These are phyloP conservation scores for Cebus imitator DNA, from an alignment of 2,113 vertebrate genomes.

Conservation along the genomic window DNA sequence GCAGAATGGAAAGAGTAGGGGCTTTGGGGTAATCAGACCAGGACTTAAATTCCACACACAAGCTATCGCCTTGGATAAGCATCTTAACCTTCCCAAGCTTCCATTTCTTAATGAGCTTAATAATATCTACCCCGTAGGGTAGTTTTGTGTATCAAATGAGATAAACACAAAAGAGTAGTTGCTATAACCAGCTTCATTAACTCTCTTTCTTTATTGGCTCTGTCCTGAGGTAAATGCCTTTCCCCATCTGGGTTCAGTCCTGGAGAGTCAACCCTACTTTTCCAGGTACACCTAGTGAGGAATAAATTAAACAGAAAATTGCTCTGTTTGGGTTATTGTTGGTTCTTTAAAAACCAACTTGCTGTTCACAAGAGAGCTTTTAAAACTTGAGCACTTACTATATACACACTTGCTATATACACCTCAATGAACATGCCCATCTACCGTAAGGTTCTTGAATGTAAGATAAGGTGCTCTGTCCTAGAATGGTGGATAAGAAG, in stretches of 20 bases:
- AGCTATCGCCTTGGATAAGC: not conserved
- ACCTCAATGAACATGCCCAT: not conserved
- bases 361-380: not conserved
- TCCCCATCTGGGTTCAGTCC: not conserved
- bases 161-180: not conserved
- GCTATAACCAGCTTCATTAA: not conserved
- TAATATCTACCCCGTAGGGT: not conserved
- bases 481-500: not conserved
- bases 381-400: not conserved
- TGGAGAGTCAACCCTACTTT: not conserved
- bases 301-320: not conserved
- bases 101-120: slow-evolving; percentile 25
- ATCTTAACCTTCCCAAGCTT: not conserved
- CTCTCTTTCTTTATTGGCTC: not conserved
- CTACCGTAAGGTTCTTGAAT: not conserved
- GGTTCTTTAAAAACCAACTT: not conserved
- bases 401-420: too few relatives aligned
- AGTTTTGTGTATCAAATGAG: not conserved
- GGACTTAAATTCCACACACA: not conserved
- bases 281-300: not conserved
- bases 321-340: not conserved
- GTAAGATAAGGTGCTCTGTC: slow-evolving; percentile 62
- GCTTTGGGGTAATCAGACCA: not conserved
- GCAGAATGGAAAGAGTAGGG: not conserved
- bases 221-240: not conserved